phyloP scores from a whole-genome alignment of 2,888 invertebrate species.

The Tortricodes alternella region DNA sequence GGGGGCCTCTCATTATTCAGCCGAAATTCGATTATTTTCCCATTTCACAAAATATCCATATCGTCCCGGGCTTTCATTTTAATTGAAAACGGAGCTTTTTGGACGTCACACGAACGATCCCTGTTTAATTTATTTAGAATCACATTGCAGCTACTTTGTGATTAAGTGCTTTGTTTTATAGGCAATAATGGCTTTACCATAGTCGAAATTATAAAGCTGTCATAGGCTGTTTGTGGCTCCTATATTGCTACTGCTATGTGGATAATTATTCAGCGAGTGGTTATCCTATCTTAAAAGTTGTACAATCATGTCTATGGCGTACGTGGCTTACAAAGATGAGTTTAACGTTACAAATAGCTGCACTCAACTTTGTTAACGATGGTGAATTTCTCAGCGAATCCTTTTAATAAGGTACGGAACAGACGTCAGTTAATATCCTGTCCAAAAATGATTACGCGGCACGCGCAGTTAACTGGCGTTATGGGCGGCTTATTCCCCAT shows the following conservation, averaged over 20 bases:
- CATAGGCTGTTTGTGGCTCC: no score
- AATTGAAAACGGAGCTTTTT: conserved; percentile 76
- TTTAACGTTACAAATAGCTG: background rate
- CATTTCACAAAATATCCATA: conserved; percentile 81
- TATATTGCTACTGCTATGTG: no score
- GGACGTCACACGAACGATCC: conserved; percentile 59
- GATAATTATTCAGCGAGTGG: no score
- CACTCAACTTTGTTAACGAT: conserved; percentile 35
- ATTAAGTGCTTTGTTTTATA: conserved; percentile 35
- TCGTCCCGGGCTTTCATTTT: conserved; percentile 77
- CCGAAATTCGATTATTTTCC: conserved; percentile 82
- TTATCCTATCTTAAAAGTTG: no score
- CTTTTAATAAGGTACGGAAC: conserved; percentile 69
- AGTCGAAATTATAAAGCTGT: no score
- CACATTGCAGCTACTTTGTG: conserved; percentile 44
- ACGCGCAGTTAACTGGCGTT: conserved; percentile 74
- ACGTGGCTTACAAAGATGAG: background rate
- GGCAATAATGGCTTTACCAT: conserved; percentile 13
- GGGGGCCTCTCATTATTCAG: conserved; percentile 81
- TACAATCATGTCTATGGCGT: no score
- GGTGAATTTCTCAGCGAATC: conserved; percentile 38
- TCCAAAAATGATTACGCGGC: conserved; percentile 79
- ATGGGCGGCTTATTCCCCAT: conserved; percentile 77
- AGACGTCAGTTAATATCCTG: conserved; percentile 78
- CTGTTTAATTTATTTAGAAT: conserved; percentile 65